These are phyloP conservation scores for Lithophane semibrunnea DNA, from an alignment of 2,888 invertebrate genomes.

Conservation along the genomic window DNA sequence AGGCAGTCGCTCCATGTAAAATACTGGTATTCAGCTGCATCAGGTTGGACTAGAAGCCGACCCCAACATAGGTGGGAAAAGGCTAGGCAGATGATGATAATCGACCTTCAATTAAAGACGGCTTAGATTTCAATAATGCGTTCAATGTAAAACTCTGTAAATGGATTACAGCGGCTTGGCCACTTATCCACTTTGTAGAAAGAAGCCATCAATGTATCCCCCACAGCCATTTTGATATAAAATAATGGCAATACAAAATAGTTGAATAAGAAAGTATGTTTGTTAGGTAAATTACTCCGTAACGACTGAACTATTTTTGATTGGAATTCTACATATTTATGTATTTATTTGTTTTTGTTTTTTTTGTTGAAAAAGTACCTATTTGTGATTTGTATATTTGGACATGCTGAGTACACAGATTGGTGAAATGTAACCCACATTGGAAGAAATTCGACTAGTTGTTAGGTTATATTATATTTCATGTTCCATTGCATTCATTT, in stretches of 20 bases:
- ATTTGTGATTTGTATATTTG: neutral
- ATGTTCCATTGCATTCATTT: neutral
- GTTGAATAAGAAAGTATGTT: neutral
- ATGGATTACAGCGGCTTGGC: conserved; percentile 41
- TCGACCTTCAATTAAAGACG: conserved; percentile 28
- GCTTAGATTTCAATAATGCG: conserved; percentile 24
- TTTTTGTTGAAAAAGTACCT: too few species aligned
- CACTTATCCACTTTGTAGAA: conserved; percentile 54
- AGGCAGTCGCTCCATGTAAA: too few species aligned
- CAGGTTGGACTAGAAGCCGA: too few species aligned
- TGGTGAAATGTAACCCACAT: neutral
- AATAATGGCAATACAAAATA: neutral
- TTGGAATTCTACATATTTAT: neutral
- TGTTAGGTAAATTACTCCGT: neutral
- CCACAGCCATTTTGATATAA: conserved; percentile 34
- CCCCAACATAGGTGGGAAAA: too few species aligned
- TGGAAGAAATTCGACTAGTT: neutral
- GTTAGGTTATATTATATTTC: neutral
- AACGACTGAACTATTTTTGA: neutral
- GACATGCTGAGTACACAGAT: neutral
- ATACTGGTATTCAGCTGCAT: too few species aligned
- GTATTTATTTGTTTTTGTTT: neutral
- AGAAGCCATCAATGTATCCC: conserved; percentile 55
- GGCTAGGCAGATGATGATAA: too few species aligned
- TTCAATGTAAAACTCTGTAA: conserved; percentile 35